Base-by-base conservation (phyloP, 2,888 invertebrate species). In the Mythimna albipuncta region DNA sequence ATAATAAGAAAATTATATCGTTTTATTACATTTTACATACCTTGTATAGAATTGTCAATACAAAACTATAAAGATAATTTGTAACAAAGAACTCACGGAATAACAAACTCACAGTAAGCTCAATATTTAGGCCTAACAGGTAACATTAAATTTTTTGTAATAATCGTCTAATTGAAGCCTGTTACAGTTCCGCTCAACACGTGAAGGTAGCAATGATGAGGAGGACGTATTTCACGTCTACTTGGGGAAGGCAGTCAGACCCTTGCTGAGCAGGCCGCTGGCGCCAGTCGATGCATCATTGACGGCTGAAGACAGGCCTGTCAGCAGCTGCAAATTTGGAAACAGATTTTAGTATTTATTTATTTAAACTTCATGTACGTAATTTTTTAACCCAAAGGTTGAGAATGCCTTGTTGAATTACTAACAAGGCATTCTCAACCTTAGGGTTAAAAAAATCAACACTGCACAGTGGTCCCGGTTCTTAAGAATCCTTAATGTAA, bases 241-340 rank as follows among this genome's bases (percentile, higher is more conserved):
- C 91, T 96, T 95, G 69, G 93, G 92, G 91, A 95, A 94, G 63
- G 91, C 85, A 26, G 93, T 91, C 57, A 97, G 91, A 1, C 97
- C 96, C 91, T 97, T 97, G 93, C 94, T 96, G 79, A 97, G 94
- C 6, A 97, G 91, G 0, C 95, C 94, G 0, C 94, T 90, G 2
- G 96, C 95, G 52, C 94, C 94, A 58, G 95, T 93, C 2, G 96
- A 93, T 10, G 96, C 96, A 32, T 96, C 95, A 63, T 96, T 94
- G 6, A 93, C 91, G 1, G 93, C 94, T 0, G 93, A 83, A 0
- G 95, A 92, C 21, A 96, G 75, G 83, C 93, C 94, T 5, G 94
- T 88, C 70, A 94, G 89, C 86, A 96, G 75, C 96, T 96, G 89
- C 87, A 91, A 75, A 38, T n/a, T 68, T 64, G 72, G 65, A 54